A percentile compares a stretch with the other conserved stretches of the same genome.
These are phyloP conservation scores for Cylas formicarius DNA, from an alignment of 1,140 invertebrate genomes.

Conservation along the genomic window DNA sequence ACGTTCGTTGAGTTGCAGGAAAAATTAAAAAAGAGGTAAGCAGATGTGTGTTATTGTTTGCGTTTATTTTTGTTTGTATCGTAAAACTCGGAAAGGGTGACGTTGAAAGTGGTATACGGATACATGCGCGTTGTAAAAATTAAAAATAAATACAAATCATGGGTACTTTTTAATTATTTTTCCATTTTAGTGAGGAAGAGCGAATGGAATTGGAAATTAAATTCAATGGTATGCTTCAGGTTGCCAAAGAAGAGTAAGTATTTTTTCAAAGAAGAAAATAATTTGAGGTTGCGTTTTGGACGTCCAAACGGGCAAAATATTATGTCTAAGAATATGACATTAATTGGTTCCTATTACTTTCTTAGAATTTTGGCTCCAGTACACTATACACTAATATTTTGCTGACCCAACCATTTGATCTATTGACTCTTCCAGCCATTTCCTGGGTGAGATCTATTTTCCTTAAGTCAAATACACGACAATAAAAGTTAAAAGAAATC, in stretches of 20 bases:
- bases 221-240: slow-evolving; percentile 37
- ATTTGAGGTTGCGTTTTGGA: no score
- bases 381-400: no score
- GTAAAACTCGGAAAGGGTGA: slow-evolving; percentile 18
- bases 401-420: no score
- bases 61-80: slow-evolving; percentile 32
- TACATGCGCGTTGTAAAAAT: neutral
- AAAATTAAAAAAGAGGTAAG: slow-evolving; percentile 38
- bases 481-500: no score
- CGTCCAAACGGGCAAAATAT: no score
- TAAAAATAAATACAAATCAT: neutral
- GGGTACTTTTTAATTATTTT: neutral
- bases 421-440: no score
- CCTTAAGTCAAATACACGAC: no score
- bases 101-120: neutral
- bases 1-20: slow-evolving; percentile 38
- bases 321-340: no score
- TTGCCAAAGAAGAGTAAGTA: slow-evolving; percentile 38
- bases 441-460: no score
- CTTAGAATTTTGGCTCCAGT: no score
- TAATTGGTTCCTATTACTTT: no score
- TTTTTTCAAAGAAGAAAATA: no score
- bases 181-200: slow-evolving; percentile 37
- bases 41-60: slow-evolving; percentile 6
- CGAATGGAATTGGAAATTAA: slow-evolving; percentile 37